A percentile compares a stretch with the other conserved stretches of the same genome.
phyloP scores from a whole-genome alignment of 1,140 invertebrate genomes.

The Doryteuthis pealeii region DNA sequence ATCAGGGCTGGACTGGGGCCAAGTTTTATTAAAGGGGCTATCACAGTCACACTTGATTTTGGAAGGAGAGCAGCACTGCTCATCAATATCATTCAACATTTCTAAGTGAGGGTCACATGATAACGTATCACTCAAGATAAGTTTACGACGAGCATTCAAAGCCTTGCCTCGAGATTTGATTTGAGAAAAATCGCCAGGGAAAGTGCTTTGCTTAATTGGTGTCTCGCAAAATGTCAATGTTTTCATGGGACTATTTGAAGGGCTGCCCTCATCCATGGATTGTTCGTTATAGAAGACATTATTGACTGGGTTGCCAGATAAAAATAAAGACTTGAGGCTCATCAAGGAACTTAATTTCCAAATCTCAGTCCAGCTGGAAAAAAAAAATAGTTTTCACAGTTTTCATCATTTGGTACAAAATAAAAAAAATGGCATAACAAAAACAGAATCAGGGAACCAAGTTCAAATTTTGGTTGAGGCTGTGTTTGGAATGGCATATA shows the following conservation, averaged over 20 bases:
- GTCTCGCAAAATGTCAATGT: background rate
- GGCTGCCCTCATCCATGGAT: background rate
- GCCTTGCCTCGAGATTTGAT: background rate
- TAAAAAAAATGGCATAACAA: too few species aligned
- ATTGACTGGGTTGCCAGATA: slow-evolving; percentile 45
- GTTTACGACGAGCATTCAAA: background rate
- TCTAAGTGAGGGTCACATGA: background rate
- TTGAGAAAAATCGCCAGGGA: background rate
- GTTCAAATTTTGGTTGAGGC: too few species aligned
- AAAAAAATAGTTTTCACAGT: slow-evolving; percentile 8
- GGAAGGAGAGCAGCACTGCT: background rate
- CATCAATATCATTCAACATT: background rate
- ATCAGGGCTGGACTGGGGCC: background rate
- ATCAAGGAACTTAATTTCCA: slow-evolving; percentile 45
- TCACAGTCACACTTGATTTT: background rate
- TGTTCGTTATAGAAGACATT: slow-evolving; percentile 33
- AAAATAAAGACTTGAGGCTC: slow-evolving; percentile 36
- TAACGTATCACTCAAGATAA: background rate
- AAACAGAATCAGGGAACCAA: too few species aligned
- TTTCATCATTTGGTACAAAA: too few species aligned
- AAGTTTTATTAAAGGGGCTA: background rate
- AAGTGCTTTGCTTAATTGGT: background rate
- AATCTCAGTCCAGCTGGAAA: slow-evolving; percentile 45
- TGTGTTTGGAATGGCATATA: too few species aligned
- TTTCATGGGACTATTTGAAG: background rate